A percentile compares a stretch with the other conserved stretches of the same genome.
These are phyloP conservation scores for Augochlora pura DNA, from an alignment of 1,140 invertebrate species.

Conservation along the genomic window DNA sequence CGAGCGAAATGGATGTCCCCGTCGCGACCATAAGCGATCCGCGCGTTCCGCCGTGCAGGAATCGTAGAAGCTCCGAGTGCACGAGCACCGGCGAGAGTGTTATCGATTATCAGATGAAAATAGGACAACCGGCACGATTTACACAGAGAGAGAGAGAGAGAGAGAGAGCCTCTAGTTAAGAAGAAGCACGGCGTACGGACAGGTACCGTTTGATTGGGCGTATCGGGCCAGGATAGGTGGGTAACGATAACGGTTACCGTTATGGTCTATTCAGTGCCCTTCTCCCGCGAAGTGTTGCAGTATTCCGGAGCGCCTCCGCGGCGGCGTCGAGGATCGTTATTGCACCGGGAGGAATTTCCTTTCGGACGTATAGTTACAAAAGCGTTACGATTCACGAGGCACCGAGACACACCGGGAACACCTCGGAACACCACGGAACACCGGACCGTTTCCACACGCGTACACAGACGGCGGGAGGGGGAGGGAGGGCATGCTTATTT, in stretches of 20 bases:
- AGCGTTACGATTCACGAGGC: conserved; percentile 20
- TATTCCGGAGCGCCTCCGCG: conserved; percentile 32
- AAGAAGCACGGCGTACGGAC: neutral
- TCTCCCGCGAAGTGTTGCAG: conserved; percentile 48
- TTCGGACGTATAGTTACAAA: conserved; percentile 22
- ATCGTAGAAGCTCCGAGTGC: too few species aligned
- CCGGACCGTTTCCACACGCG: neutral
- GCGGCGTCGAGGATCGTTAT: conserved; percentile 40
- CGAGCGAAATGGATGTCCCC: too few species aligned
- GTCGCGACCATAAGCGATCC: too few species aligned
- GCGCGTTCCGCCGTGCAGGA: too few species aligned
- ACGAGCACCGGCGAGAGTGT: too few species aligned
- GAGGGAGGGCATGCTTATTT: conserved; percentile 29
- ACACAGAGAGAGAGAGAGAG: too few species aligned
- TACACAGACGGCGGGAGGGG: neutral
- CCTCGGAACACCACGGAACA: neutral
- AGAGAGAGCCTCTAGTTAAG: neutral
- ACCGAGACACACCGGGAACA: neutral
- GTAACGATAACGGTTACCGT: conserved; percentile 70
- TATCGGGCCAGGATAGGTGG: conserved; percentile 41
- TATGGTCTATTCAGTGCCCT: conserved; percentile 62
- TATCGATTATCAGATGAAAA: too few species aligned
- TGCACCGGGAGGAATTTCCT: conserved; percentile 49
- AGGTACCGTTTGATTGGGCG: conserved; percentile 61
- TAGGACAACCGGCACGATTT: too few species aligned